Percentiles rank a stretch among this genome's conserved stretches.
Conservation (phyloP, 2,888 invertebrate species). For the Poecilus cupreus region DNA sequence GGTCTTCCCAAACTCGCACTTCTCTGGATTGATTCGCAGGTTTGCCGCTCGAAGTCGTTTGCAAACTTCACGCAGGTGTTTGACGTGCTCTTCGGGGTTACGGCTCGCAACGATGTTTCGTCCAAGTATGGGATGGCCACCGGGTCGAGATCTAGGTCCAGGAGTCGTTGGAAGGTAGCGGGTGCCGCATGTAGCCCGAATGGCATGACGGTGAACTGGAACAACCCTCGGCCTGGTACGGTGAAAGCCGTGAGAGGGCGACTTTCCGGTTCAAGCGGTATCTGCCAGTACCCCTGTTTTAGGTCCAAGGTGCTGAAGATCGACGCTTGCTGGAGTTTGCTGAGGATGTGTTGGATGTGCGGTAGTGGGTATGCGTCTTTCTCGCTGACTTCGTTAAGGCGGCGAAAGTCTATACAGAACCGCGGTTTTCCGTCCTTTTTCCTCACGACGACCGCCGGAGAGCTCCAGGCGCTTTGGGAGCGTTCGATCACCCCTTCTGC, state of each 20-base stretch:
- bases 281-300: constrained; percentile 50
- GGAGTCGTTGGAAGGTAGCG: constrained; percentile 60
- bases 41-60: too few relatives aligned
- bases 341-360: constrained; percentile 54
- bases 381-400: constrained; percentile 59
- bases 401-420: constrained; percentile 61
- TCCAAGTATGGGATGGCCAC: constrained; percentile 60
- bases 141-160: constrained; percentile 61
- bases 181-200: constrained; percentile 56
- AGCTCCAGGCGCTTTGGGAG: constrained; percentile 60
- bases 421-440: constrained; percentile 50
- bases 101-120: constrained; percentile 54
- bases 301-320: constrained; percentile 61
- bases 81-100: too few relatives aligned
- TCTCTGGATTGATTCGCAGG: constrained; percentile 62
- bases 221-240: constrained; percentile 61
- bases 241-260: constrained; percentile 61
- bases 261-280: constrained; percentile 51
- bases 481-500: constrained; percentile 59
- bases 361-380: constrained; percentile 62
- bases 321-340: constrained; percentile 49
- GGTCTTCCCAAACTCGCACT: constrained; percentile 61
- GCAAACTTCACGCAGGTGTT: too few relatives aligned
- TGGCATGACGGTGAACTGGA: too few relatives aligned
- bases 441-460: constrained; percentile 56